Conservation (phyloP, 2,797 vertebrate genomes). For the Gobionotothen gibberifrons region DNA sequence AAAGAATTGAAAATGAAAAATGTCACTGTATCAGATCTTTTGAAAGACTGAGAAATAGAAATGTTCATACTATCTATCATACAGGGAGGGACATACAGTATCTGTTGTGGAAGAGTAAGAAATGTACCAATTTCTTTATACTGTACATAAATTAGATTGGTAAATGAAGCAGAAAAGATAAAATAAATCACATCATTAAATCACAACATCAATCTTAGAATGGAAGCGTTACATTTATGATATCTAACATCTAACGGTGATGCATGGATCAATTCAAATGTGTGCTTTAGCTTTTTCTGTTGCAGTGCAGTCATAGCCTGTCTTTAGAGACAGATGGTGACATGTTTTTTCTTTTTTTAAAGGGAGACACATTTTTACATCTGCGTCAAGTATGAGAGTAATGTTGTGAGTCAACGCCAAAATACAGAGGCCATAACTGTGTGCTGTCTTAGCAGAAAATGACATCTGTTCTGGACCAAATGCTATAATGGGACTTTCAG, state of each 20-base stretch:
- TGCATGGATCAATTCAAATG: neutral
- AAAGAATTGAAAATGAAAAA: constrained; percentile 35
- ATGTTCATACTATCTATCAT: neutral
- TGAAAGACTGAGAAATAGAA: constrained; percentile 7
- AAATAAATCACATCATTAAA: neutral
- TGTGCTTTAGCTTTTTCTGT: neutral
- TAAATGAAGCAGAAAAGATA: neutral
- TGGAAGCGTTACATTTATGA: neutral
- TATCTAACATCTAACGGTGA: neutral
- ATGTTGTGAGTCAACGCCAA: constrained; percentile 18
- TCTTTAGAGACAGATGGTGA: constrained; percentile 1
- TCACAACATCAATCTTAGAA: neutral
- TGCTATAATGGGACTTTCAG: constrained; percentile 25
- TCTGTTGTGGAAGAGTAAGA: neutral
- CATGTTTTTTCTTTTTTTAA: neutral
- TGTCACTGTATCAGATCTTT: constrained; percentile 29
- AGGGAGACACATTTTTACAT: neutral
- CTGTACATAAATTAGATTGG: neutral
- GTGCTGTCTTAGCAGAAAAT: constrained; percentile 58
- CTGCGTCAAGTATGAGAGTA: constrained; percentile 12
- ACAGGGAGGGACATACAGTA: neutral
- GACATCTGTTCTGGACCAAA: constrained; percentile 40
- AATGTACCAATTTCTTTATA: neutral
- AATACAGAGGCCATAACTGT: constrained; percentile 28
- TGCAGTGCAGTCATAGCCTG: constrained; percentile 2